Percentiles rank a stretch among this genome's conserved stretches.
phyloP scores from a whole-genome alignment of 2,797 vertebrate genomes.

The Microtus californicus region DNA sequence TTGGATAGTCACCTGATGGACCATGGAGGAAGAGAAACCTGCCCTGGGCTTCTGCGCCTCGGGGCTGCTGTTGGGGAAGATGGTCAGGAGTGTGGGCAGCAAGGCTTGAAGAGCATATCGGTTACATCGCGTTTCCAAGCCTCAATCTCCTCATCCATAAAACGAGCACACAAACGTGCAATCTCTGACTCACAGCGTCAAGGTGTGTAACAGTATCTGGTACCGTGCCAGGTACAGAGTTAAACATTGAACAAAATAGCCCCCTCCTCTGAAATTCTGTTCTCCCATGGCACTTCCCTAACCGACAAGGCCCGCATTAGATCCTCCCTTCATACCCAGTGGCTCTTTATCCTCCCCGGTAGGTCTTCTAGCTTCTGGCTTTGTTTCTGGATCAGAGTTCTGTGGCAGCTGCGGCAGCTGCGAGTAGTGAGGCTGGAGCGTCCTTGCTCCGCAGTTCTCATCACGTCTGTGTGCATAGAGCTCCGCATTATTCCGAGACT shows the following conservation, averaged over 20 bases:
- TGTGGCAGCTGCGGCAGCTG: not conserved
- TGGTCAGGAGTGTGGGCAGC: fast-evolving
- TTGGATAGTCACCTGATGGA: fast-evolving
- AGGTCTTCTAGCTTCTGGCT: not conserved
- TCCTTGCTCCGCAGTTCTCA: not conserved
- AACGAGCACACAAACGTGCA: not conserved
- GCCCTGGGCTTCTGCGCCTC: not conserved
- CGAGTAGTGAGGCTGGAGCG: not conserved
- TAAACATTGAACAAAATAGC: not conserved
- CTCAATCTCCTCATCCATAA: not conserved
- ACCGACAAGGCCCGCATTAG: not conserved
- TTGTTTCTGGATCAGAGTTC: not conserved
- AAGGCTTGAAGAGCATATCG: not conserved
- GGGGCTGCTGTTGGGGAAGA: not conserved
- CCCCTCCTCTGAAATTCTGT: not conserved
- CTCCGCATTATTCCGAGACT: conserved; percentile 2
- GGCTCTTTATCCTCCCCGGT: not conserved
- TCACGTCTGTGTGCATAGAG: not conserved
- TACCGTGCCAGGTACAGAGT: not conserved
- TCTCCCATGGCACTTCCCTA: not conserved
- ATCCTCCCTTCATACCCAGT: fast-evolving
- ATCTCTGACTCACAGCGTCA: not conserved
- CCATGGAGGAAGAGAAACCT: not conserved
- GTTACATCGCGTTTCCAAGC: not conserved
- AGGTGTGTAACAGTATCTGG: not conserved